Evolutionary conservation across 2,113 vertebrate genomes (phyloP).

Genomic region (Vicugna pacos): DNA sequence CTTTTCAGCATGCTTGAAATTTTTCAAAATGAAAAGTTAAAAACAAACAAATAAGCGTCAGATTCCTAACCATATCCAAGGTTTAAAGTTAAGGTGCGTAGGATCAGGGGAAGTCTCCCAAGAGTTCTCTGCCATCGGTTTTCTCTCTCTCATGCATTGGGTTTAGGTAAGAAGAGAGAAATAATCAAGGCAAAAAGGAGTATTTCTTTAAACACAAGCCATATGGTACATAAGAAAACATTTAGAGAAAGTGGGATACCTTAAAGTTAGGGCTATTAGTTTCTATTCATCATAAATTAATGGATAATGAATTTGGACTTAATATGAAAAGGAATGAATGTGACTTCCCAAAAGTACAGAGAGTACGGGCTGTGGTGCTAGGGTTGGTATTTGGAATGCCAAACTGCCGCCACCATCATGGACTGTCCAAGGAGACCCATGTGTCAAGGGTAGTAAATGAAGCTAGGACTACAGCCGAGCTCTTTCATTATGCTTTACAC

Average conservation of each 20-base stretch:
- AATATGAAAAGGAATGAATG: background rate
- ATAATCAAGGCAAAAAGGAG: background rate
- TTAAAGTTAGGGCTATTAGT: background rate
- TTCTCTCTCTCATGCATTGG: background rate
- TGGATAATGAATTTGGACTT: background rate
- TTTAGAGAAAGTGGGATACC: background rate
- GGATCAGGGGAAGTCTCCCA: background rate
- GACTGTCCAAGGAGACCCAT: background rate
- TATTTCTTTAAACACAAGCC: background rate
- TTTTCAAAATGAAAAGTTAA: slow-evolving; percentile 29
- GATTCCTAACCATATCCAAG: background rate
- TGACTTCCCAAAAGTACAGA: background rate
- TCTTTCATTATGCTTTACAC: background rate
- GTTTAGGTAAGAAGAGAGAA: background rate
- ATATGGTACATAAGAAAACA: background rate
- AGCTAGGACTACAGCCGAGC: background rate
- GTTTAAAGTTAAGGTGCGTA: background rate
- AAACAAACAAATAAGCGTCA: background rate
- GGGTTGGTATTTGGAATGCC: background rate
- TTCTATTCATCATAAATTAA: background rate
- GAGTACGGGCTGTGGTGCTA: background rate
- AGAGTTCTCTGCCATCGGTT: background rate
- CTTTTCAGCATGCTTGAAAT: background rate
- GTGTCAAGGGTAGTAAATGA: background rate
- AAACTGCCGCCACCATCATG: background rate